Evolutionary conservation across 2,113 vertebrate genomes (phyloP).

Genomic region (Paedocypris sp.): DNA sequence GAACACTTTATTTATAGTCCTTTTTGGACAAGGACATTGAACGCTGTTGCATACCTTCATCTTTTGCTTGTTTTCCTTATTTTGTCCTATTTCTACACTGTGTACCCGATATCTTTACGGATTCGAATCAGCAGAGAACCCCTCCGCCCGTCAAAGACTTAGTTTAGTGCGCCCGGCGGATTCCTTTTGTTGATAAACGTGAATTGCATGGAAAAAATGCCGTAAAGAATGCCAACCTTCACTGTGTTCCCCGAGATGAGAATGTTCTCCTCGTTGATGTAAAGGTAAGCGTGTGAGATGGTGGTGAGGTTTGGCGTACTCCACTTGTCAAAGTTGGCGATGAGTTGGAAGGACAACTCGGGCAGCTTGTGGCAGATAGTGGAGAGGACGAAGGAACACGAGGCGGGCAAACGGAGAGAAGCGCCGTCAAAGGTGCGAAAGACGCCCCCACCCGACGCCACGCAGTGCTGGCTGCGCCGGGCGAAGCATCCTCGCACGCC

Average conservation of each 20-base stretch:
- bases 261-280: constrained; percentile 96
- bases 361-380: constrained; percentile 97
- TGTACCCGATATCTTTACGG: too few relatives aligned
- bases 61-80: too few relatives aligned
- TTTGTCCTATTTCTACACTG: too few relatives aligned
- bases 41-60: too few relatives aligned
- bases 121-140: too few relatives aligned
- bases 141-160: too few relatives aligned
- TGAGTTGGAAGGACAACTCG: constrained; percentile 94
- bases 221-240: constrained; percentile 79
- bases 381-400: constrained; percentile 92
- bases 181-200: too few relatives aligned
- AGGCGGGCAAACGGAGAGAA: constrained; percentile 88
- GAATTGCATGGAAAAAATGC: too few relatives aligned
- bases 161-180: too few relatives aligned
- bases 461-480: constrained; percentile 77
- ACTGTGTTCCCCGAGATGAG: constrained; percentile 87
- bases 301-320: constrained; percentile 89
- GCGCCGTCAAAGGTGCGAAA: constrained; percentile 94
- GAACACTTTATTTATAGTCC: too few relatives aligned
- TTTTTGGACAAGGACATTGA: too few relatives aligned
- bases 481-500: constrained; percentile 83
- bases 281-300: constrained; percentile 92
- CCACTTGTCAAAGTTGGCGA: constrained; percentile 98
- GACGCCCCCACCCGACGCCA: constrained; percentile 82